Percentiles rank a stretch among this genome's conserved stretches.
phyloP scores from a whole-genome alignment of 2,888 invertebrate species.

The Pasiphila rectangulata region DNA sequence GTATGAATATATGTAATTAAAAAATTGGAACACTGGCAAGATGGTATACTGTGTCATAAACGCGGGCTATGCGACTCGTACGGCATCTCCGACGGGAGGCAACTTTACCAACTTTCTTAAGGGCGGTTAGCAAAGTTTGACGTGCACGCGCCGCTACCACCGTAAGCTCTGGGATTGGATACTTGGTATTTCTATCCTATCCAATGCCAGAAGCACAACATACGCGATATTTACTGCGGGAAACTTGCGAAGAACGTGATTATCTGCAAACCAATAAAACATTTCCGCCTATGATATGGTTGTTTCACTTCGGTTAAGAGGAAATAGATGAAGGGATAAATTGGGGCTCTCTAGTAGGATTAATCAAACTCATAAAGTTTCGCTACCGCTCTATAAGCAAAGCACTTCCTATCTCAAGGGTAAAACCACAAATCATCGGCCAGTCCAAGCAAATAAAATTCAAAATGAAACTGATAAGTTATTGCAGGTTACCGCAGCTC shows the following conservation, averaged over 20 bases:
- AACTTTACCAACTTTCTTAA: slow-evolving; percentile 77
- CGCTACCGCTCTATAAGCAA: background rate
- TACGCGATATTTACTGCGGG: slow-evolving; percentile 40
- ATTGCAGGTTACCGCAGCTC: slow-evolving; percentile 25
- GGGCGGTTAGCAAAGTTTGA: slow-evolving; percentile 77
- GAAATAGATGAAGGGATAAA: slow-evolving; percentile 8
- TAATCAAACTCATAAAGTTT: slow-evolving; percentile 2
- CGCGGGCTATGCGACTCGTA: slow-evolving; percentile 36
- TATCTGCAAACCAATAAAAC: slow-evolving; percentile 21
- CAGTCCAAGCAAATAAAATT: background rate
- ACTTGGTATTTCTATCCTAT: slow-evolving; percentile 61
- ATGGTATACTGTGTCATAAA: slow-evolving; percentile 31
- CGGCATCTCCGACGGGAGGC: slow-evolving; percentile 69
- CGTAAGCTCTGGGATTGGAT: slow-evolving; percentile 75
- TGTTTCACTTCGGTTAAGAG: slow-evolving; percentile 9
- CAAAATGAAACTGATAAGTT: slow-evolving; percentile 1
- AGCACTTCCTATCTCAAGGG: background rate
- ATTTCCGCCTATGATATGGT: slow-evolving; percentile 20
- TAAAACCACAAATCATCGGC: background rate
- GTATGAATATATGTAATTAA: background rate
- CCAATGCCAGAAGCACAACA: slow-evolving; percentile 55
- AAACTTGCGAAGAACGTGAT: slow-evolving; percentile 34
- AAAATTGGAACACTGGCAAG: background rate
- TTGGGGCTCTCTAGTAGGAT: slow-evolving; percentile 10
- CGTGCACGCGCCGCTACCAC: slow-evolving; percentile 72